Base-by-base conservation (phyloP, 1,140 invertebrate species). In the Ostrea denselamellosa region DNA sequence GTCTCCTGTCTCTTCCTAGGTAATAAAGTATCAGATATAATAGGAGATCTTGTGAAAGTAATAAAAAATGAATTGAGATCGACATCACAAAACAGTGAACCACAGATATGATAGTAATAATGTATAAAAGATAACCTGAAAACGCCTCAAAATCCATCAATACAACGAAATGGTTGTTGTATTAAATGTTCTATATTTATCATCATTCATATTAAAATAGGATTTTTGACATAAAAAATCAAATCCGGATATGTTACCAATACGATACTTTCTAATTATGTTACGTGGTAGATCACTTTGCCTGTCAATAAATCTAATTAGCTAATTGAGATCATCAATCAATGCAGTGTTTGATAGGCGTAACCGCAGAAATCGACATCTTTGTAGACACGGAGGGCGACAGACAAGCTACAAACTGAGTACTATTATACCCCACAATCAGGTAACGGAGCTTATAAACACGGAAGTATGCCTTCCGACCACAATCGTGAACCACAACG, bases 401-500 rank as follows among this genome's bases (percentile, higher is more conserved):
- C 22, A 14, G 0, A 25, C 12, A 14, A 19, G 17, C 14, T 25
- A 28, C 2, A 10, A 14, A 4, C 8, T 77, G 68, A 77, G 25
- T 28, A 22, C 12, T 25, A 77, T 25, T 34, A 77, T 14, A 10
- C 22, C 28, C 25, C 28, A 34, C n/a, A 34, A 77, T 22, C 28
- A 34, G 28, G 14, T 34, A 25, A 28, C 12, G 25, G 25, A 34
- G 68, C 3, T 77, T 28, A 22, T 77, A 34, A 34, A 77, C 68
- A 77, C 68, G 68, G 68, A 77, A 77, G 22, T 77, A 22, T 12
- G 10, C 22, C 4, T 12, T 4, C 14, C 68, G 14, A 77, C 68
- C 68, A 77, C 68, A 77, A 77, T 77, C 68, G 68, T 77, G 68
- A 77, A 25, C 68, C 25, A 77, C 68, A 34, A 9, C 25, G 28